These are phyloP conservation scores for Nemapogon koenigi DNA, from an alignment of 2,888 invertebrate genomes.

Conservation along the genomic window DNA sequence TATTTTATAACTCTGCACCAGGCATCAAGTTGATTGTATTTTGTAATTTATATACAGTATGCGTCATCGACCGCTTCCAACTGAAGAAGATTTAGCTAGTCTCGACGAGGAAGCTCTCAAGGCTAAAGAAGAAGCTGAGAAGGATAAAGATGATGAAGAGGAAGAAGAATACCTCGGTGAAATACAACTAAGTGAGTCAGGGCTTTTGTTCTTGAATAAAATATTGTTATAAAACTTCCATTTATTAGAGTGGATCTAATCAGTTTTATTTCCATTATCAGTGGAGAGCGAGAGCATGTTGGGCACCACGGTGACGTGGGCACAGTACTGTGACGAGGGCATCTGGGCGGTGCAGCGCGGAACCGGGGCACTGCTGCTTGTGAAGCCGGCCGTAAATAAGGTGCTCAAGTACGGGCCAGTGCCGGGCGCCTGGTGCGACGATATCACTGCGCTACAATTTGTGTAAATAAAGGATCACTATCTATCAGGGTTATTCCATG, in stretches of 20 bases:
- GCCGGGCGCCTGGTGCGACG: slow-evolving; percentile 45
- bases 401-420: slow-evolving; percentile 46
- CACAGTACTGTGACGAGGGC: slow-evolving; percentile 40
- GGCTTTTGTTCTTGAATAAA: too few relatives aligned
- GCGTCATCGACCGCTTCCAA: slow-evolving; percentile 47
- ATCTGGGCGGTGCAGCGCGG: slow-evolving; percentile 47
- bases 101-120: slow-evolving; percentile 64
- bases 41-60: slow-evolving; percentile 26
- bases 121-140: slow-evolving; percentile 57
- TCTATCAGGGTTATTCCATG: too few relatives aligned
- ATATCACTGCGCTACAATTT: slow-evolving; percentile 36
- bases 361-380: slow-evolving; percentile 40
- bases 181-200: slow-evolving; percentile 66
- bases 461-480: too few relatives aligned
- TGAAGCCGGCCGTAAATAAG: slow-evolving; percentile 36
- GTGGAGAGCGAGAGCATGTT: slow-evolving; percentile 45
- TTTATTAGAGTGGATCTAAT: neutral
- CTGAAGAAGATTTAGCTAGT: slow-evolving; percentile 53
- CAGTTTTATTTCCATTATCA: slow-evolving; percentile 18
- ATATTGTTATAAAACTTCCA: neutral
- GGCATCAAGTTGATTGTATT: neutral
- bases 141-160: slow-evolving; percentile 53
- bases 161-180: slow-evolving; percentile 58
- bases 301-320: slow-evolving; percentile 48
- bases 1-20: neutral